Evolutionary conservation across 2,888 invertebrate species (phyloP), one percentile per base, ranked within the genome.

Genomic region (Orgyia antiqua): DNA sequence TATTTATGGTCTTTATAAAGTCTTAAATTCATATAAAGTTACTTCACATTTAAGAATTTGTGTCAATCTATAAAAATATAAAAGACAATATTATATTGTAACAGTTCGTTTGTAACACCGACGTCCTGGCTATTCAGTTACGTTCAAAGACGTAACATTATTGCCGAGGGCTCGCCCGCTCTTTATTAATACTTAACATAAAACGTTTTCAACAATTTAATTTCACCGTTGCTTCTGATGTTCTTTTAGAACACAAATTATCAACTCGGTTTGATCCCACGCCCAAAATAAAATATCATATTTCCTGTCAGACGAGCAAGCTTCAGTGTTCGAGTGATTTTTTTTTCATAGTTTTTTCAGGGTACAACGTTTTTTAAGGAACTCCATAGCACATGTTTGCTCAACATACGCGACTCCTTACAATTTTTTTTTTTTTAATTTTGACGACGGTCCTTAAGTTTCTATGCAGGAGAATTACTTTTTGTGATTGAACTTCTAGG

Each of bases 231-330:
- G 62, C 67, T 64, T 79, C 60, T 78, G 78, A 79, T 75, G 72
- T 78, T 72, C 69, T 66, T 67, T 74, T 73, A 70, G 71, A 65
- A 74, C 79, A 79, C 80, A 76, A 80, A 82, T 84, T 84, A 84
- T 83, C 80, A 77, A 75, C 67, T 76, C 50, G 74, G 78, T 79
- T 84, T 83, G 84, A 83, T 84, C 84, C 86, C 83, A 84, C 84
- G 82, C 82, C 79, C 73, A 73, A 84, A 84, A 84, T 86, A 84
- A 86, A 86, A 84, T 86, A 86, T 86, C 86, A 84, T 84, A 83
- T 86, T 84, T 86, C 86, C 83, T 84, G 84, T 80, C 78, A 77
- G 74, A 48, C 70, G 69, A 58, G 63, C 77, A 63, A 74, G 82
- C 80, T 80, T 82, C 74, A 74, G 72, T 48, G 62, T 73, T 80